phyloP scores from a whole-genome alignment of 2,797 vertebrate species.

The Perdix hodgsoniae region DNA sequence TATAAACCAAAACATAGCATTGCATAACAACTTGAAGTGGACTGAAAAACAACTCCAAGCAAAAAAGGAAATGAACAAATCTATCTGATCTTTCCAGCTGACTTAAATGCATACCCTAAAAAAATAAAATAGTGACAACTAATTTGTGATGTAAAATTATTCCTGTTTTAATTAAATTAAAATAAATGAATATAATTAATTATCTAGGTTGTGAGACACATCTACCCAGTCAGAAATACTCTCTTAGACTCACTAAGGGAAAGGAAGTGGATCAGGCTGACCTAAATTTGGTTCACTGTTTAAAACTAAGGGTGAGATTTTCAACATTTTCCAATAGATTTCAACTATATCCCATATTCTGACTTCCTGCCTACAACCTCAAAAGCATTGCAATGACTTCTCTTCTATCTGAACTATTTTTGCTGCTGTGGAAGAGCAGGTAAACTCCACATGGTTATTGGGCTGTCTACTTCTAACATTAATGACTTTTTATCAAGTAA shows the following conservation, averaged over 20 bases:
- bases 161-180: constrained; percentile 57
- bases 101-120: background rate
- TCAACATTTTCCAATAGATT: constrained; percentile 3
- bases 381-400: background rate
- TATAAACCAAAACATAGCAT: background rate
- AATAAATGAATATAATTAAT: constrained; percentile 52
- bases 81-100: constrained; percentile 62
- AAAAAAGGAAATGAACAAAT: constrained; percentile 42
- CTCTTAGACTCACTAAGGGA: background rate
- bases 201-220: constrained; percentile 22
- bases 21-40: constrained; percentile 14
- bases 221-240: constrained; percentile 33
- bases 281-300: constrained; percentile 5
- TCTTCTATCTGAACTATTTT: background rate
- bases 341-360: background rate
- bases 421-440: background rate
- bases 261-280: constrained; percentile 19
- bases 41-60: constrained; percentile 49
- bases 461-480: background rate
- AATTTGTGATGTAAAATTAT: constrained; percentile 67
- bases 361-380: background rate
- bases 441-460: background rate
- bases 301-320: background rate
- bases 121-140: constrained; percentile 22
- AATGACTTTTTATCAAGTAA: background rate